Percentiles rank a stretch among this genome's conserved stretches.
Evolutionary conservation across 37 sponge, comb jelly and placozoan genomes (phyloP).

Genomic region (Agelas oroides): DNA sequence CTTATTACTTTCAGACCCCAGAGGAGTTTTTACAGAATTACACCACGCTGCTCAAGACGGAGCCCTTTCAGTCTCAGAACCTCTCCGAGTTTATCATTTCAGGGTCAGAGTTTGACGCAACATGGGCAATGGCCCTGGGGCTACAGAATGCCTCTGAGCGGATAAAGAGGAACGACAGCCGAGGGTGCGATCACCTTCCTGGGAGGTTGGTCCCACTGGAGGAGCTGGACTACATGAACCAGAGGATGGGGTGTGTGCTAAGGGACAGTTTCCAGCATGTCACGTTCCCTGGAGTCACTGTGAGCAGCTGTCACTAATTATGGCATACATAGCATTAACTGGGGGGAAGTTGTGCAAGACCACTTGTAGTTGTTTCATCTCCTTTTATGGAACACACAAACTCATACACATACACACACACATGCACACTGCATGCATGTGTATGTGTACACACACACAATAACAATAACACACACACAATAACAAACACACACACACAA

Average conservation of each 20-base stretch:
- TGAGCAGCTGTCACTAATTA: not conserved
- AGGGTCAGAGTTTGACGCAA: not conserved
- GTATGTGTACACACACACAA: no score
- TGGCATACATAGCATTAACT: not conserved
- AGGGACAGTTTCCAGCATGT: not conserved
- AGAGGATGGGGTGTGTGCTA: slow-evolving; percentile 17
- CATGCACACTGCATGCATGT: no score
- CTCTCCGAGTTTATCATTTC: not conserved
- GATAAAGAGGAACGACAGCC: not conserved
- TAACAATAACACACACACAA: no score
- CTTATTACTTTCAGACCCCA: no score
- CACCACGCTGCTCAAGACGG: no score
- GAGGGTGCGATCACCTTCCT: slow-evolving; percentile 5
- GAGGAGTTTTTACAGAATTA: no score
- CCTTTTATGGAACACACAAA: no score
- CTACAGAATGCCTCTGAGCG: not conserved
- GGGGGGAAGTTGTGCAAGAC: no score
- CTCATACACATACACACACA: no score
- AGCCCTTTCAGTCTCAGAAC: no score
- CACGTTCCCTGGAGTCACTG: slow-evolving; percentile 7
- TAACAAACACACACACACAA: no score
- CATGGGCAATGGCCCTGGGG: slow-evolving; percentile 17
- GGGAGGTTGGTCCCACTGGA: slow-evolving; percentile 18
- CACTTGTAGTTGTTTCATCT: no score
- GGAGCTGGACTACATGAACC: slow-evolving; percentile 5